Base-by-base conservation (phyloP, 2,888 invertebrate genomes). In the Pristionchus entomophagus region DNA sequence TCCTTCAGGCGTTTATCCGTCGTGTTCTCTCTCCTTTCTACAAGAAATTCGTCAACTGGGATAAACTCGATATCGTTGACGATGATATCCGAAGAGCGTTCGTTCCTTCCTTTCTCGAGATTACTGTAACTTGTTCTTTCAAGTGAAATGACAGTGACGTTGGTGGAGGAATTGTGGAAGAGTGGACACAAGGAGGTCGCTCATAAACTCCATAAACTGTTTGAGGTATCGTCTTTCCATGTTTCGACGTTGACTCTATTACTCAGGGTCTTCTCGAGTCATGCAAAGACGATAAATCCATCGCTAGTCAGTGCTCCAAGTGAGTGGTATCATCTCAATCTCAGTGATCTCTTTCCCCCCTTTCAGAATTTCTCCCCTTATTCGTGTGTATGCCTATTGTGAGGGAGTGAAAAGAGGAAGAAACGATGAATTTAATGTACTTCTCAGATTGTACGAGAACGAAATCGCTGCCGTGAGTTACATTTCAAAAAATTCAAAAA, bases 331-430 rank as follows among this genome's bases (percentile, higher is more conserved):
- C n/a, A n/a, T n/a, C n/a, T n/a, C n/a, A n/a, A n/a, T n/a, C n/a
- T n/a, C 14, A n/a, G 17, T 62, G 17, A 62, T 62, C 22, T 49
- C 17, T n/a, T 10, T 26, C 26, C 41, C 26, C 19, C 19, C 14
- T 17, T 90, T 77, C 73, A 91, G 90, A 51, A 89, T 90, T 45
- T 89, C 90, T 12, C 86, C 86, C 14, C 84, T 88, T 45, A 85
- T 91, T 45, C 86, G 91, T 38, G 82, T 73, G 2, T 62, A 86
- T 26, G 88, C 89, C 0, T 91, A 91, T 81, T 91, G 91, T 53
- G 88, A 91, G 73, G 89, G 89, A 53, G 86, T 90, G 0, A 86
- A 87, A 14, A 87, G 88, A 29, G 91, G 90, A 65, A 87, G 89
- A 14, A 88, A 88, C n/a, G 88, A 87, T 0, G 73, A 53, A 12